Evolutionary conservation across 2,888 invertebrate species (phyloP).

Genomic region (Cataglyphis cursor): DNA sequence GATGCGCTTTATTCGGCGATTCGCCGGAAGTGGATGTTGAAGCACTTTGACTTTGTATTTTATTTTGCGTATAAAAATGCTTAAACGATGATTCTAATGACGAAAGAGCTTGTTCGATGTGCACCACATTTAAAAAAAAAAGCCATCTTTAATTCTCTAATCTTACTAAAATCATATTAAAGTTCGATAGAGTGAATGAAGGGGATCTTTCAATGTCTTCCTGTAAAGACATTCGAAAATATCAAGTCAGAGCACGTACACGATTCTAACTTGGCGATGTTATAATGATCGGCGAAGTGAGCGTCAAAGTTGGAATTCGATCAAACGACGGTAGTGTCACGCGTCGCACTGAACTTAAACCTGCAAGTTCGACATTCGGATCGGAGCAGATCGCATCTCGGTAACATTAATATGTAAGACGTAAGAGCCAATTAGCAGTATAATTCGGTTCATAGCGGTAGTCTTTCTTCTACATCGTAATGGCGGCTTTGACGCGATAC

Average conservation of each 20-base stretch:
- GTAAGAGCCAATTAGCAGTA: conserved; percentile 57
- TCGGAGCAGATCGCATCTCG: conserved; percentile 50
- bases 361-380: conserved; percentile 46
- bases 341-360: conserved; percentile 36
- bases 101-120: neutral
- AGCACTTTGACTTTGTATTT: conserved; percentile 5
- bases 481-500: conserved; percentile 64
- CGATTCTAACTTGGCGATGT: conserved; percentile 41
- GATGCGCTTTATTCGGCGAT: neutral
- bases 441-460: conserved; percentile 47
- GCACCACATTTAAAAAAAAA: neutral
- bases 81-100: neutral
- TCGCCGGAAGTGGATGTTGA: neutral
- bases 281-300: conserved; percentile 41
- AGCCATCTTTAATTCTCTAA: neutral
- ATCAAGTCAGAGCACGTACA: conserved; percentile 18
- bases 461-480: conserved; percentile 45
- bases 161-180: neutral
- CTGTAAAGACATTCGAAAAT: neutral
- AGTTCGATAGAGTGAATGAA: conserved; percentile 8
- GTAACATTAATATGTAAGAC: conserved; percentile 58
- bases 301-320: conserved; percentile 50
- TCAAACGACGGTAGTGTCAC: conserved; percentile 28
- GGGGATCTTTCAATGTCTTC: neutral
- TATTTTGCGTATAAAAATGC: neutral